Evolutionary conservation across 2,113 vertebrate species (phyloP), one percentile per base, ranked within the genome.

Genomic region (Dromaius novaehollandiae): DNA sequence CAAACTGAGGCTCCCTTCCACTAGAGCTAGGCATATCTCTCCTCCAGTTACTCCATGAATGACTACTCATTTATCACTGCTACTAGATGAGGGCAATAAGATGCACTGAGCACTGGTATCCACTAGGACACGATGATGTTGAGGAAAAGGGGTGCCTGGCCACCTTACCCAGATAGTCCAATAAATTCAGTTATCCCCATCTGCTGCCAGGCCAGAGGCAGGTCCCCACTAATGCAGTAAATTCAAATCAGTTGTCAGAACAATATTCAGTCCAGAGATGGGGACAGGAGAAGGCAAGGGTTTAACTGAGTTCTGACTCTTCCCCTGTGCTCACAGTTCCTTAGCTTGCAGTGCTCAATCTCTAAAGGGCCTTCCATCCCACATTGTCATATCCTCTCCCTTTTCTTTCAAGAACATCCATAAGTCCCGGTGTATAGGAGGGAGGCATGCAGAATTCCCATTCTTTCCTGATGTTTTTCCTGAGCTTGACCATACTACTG

Each of bases 241-340:
- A 63, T 82, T 64, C 17, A 34, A 17, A 9, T 53, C 61, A 21
- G 25, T 40, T 75, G 38, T 80, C 68, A 42, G 28, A 90, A 38
- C 34, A 36, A 11, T 6, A 1, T 36, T 14, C 0, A 1, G 13
- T 32, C 15, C 6, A 7, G 30, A 58, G 65, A 26, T n/a, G 38
- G 53, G 11, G 13, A 16, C n/a, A 28, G 56, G 64, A 48, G 22
- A n/a, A 68, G 42, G 24, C 14, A 15, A 1, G 13, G 9, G 15
- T 25, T 53, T 36, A 69, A 25, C 38, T 2, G 4, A 80, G 7
- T 34, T 48, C 55, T 1, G 6, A 0, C 38, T 40, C 71, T 90
- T 90, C 34, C 51, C 34, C 26, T 48, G 12, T 70, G 42, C 50
- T 80, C 11, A 18, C 6, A 55, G 2, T 9, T 75, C 34, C 50